A percentile compares a stretch with the other conserved stretches of the same genome.
Evolutionary conservation across 1,140 invertebrate genomes (phyloP).

Genomic region (Dendroctonus ponderosae): DNA sequence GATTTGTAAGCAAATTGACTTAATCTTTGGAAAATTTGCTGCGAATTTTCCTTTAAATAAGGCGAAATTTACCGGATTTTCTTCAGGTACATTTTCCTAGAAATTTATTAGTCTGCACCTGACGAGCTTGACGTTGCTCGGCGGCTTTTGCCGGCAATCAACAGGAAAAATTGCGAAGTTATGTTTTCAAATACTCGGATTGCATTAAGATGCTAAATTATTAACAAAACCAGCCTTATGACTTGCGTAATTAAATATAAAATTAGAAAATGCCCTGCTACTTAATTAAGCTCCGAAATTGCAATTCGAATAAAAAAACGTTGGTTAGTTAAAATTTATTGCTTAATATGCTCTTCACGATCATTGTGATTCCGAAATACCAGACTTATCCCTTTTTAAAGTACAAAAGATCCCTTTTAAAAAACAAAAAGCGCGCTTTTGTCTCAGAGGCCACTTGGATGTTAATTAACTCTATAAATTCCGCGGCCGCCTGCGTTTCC

Average conservation of each 20-base stretch:
- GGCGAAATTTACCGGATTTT: constrained; percentile 25
- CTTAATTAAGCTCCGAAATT: not conserved
- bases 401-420: constrained; percentile 25
- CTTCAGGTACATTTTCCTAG: constrained; percentile 22
- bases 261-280: not conserved
- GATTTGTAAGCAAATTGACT: constrained; percentile 39
- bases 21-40: constrained; percentile 37
- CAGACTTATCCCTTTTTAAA: constrained; percentile 17
- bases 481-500: constrained; percentile 29
- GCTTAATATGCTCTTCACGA: constrained; percentile 13
- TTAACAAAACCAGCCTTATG: too few species aligned
- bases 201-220: not conserved
- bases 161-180: too few species aligned
- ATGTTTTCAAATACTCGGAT: not conserved
- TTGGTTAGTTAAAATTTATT: constrained; percentile 6
- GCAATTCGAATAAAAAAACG: not conserved
- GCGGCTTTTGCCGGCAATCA: too few species aligned
- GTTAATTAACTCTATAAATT: constrained; percentile 35
- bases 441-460: constrained; percentile 32
- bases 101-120: constrained; percentile 31
- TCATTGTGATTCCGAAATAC: constrained; percentile 12
- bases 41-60: constrained; percentile 36
- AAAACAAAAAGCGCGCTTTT: constrained; percentile 28
- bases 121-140: constrained; percentile 1
- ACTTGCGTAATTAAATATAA: too few species aligned